Evolutionary conservation across 2,888 invertebrate species (phyloP), one percentile per base, ranked within the genome.

Genomic region (Dryobotodes eremita): DNA sequence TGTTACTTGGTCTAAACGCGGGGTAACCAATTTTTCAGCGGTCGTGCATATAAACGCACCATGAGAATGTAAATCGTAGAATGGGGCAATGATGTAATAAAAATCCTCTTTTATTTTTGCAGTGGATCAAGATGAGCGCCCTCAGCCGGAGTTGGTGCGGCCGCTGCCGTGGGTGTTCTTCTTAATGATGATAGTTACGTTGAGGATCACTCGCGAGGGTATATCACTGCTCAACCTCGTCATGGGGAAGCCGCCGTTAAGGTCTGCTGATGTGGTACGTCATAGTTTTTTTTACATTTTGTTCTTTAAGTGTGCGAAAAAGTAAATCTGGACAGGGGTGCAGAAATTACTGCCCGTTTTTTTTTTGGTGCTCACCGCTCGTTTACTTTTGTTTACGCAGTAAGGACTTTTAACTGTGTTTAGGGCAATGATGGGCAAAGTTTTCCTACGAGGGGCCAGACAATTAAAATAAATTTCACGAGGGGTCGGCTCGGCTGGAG

Each of bases 111-210:
- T 26, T 68, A 23, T 57, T 23, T 23, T 93, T 93, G 2, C 92
- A 97, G 97, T 96, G 92, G 96, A 97, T 50, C 94, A 94, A 88
- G 96, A 97, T 79, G 97, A 97, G n/a, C 94, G 95, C 3, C 96
- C 96, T 0, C 96, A 94, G 75, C 94, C 95, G 0, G 96, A 97
- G 89, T 90, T 97, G 73, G 95, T 97, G n/a, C 95, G 97, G 50
- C 97, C 97, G 0, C 89, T 97, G 74, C 97, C 97, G 0, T 97
- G 97, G 97, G 90, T 97, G 48, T 93, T 97, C 61, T 97, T 97
- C 89, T 90, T 97, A 23, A 92, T 94, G 50, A 92, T 96, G 86
- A 92, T 97, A 71, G 88, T 97, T 13, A 77, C 95, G 0, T 91
- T 97, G 11, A 94, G 97, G 1, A 80, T 95, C 64, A 91, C 95